A percentile compares a stretch with the other conserved stretches of the same genome.
phyloP scores from a whole-genome alignment of 2,113 vertebrate species.

The Chiloscyllium plagiosum region DNA sequence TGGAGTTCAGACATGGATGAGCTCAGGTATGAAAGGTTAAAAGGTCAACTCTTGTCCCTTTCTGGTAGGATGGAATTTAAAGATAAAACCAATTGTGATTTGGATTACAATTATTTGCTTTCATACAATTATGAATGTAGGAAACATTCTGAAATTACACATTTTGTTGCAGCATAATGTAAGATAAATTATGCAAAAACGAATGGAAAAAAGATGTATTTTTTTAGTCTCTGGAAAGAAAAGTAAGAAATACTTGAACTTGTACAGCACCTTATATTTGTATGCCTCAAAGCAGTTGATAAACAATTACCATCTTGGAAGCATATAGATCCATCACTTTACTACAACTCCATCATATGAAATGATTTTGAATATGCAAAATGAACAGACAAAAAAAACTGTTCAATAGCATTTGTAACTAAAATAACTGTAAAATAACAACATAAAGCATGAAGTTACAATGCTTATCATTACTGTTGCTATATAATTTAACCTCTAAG shows the following conservation, averaged over 20 bases:
- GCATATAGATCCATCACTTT: background rate
- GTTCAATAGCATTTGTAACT: background rate
- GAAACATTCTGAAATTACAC: no score
- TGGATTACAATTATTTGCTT: no score
- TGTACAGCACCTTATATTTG: background rate
- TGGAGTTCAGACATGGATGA: background rate
- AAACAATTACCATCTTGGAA: background rate
- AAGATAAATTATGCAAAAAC: no score
- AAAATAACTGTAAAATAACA: background rate
- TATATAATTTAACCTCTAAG: background rate
- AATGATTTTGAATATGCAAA: background rate
- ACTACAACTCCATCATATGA: background rate
- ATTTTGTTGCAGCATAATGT: no score
- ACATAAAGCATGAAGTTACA: background rate
- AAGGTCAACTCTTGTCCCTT: background rate
- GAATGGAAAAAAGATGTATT: background rate
- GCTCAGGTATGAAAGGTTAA: background rate
- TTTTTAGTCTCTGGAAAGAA: background rate
- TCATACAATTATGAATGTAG: no score
- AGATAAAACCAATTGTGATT: background rate
- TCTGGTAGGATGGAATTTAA: background rate
- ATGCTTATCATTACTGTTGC: background rate
- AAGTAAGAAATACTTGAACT: background rate
- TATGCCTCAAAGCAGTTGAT: background rate
- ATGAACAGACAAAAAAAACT: background rate